Evolutionary conservation across 2,797 vertebrate species (phyloP).

Genomic region (Capromys pilorides): DNA sequence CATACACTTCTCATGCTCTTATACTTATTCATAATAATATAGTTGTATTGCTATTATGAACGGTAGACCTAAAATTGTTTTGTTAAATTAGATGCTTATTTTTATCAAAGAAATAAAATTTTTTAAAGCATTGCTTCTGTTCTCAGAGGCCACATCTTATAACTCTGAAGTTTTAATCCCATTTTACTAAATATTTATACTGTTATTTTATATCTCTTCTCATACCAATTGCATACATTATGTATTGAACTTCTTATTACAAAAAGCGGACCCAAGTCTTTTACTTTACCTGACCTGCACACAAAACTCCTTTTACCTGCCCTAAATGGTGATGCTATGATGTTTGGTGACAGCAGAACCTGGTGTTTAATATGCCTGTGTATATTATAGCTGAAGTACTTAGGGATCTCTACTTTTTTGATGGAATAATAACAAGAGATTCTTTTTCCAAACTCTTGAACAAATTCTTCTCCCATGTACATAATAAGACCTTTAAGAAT

Average conservation of each 20-base stretch:
- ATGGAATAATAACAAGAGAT: neutral
- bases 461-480: neutral
- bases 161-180: neutral
- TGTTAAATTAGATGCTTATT: conserved; percentile 22
- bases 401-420: conserved; percentile 4
- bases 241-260: neutral
- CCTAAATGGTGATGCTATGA: neutral
- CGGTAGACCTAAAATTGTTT: neutral
- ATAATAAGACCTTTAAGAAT: neutral
- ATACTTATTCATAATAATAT: neutral
- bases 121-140: neutral
- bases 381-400: neutral
- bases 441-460: neutral
- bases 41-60: neutral
- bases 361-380: neutral
- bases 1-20: neutral
- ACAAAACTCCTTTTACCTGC: too few relatives aligned
- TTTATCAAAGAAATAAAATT: conserved; percentile 13
- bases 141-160: neutral
- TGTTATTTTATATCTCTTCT: neutral
- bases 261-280: neutral
- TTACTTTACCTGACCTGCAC: neutral
- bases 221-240: neutral
- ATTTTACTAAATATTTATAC: neutral
- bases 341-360: neutral